Percentiles rank a stretch among this genome's conserved stretches.
Conservation (phyloP, 2,888 invertebrate genomes). For the Microdon myrmicae region DNA sequence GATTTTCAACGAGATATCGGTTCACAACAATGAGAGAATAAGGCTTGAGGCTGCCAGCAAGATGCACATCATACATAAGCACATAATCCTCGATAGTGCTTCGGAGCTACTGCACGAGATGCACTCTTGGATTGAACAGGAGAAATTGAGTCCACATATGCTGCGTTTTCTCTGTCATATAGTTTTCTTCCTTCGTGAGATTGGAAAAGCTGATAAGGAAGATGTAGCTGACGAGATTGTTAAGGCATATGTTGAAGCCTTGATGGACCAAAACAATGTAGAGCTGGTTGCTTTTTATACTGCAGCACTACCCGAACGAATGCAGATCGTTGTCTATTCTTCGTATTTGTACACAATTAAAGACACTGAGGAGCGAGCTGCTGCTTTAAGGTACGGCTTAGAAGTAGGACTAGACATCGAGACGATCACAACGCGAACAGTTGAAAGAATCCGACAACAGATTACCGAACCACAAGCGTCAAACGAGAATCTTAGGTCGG, state of each 20-base stretch:
- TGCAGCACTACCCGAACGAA: constrained; percentile 76
- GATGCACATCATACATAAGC: constrained; percentile 83
- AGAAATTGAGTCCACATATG: constrained; percentile 68
- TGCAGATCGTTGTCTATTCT: constrained; percentile 75
- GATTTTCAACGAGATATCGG: constrained; percentile 75
- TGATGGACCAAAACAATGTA: constrained; percentile 80
- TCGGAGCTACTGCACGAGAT: constrained; percentile 78
- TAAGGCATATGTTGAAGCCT: constrained; percentile 76
- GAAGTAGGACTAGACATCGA: constrained; percentile 84
- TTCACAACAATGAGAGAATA: constrained; percentile 71
- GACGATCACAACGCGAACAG: constrained; percentile 84
- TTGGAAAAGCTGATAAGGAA: constrained; percentile 78
- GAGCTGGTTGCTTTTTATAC: constrained; percentile 87
- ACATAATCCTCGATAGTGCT: constrained; percentile 85
- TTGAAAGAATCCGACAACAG: constrained; percentile 76
- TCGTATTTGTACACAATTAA: constrained; percentile 76
- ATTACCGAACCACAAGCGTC: constrained; percentile 41
- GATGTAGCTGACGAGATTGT: constrained; percentile 80
- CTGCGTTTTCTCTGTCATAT: constrained; percentile 85
- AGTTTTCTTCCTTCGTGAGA: constrained; percentile 81
- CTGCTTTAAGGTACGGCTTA: constrained; percentile 77
- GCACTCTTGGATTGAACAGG: constrained; percentile 73
- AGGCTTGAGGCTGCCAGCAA: constrained; percentile 70
- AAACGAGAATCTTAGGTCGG: constrained; percentile 57
- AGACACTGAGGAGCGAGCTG: constrained; percentile 70